A percentile compares a stretch with the other conserved stretches of the same genome.
Evolutionary conservation across 2,113 vertebrate genomes (phyloP).

Genomic region (Oriolus oriolus): DNA sequence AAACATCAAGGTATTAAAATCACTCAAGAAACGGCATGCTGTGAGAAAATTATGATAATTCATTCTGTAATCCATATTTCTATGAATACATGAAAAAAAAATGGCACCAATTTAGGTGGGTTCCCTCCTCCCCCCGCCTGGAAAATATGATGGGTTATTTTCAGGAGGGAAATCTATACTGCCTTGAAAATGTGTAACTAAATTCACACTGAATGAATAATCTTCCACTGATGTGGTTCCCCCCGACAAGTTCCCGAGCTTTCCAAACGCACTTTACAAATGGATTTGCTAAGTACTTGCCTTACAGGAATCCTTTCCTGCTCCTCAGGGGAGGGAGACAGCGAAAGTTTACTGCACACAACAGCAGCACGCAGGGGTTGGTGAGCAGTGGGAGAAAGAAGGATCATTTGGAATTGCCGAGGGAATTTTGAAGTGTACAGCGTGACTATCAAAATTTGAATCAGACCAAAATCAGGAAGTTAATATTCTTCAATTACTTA

Average conservation of each 20-base stretch:
- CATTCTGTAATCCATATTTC: neutral
- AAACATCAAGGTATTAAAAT: neutral
- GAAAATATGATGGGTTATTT: neutral
- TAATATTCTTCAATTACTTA: neutral
- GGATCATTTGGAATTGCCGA: neutral
- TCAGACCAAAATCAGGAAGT: neutral
- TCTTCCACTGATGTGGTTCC: neutral
- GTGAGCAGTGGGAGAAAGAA: neutral
- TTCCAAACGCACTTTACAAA: neutral
- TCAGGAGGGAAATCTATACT: neutral
- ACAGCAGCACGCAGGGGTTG: neutral
- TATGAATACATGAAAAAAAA: neutral
- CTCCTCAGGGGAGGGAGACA: neutral
- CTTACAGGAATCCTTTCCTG: neutral
- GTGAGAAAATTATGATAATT: neutral
- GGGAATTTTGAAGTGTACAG: neutral
- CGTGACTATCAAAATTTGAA: neutral
- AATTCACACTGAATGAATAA: neutral
- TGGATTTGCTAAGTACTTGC: neutral
- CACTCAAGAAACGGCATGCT: neutral
- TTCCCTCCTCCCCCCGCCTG: neutral
- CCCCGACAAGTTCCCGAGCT: neutral
- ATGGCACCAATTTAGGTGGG: neutral
- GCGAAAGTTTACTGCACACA: neutral
- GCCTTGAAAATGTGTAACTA: neutral